These are phyloP conservation scores for Heliconius charithonia DNA, from an alignment of 2,888 invertebrate species.

Conservation along the genomic window DNA sequence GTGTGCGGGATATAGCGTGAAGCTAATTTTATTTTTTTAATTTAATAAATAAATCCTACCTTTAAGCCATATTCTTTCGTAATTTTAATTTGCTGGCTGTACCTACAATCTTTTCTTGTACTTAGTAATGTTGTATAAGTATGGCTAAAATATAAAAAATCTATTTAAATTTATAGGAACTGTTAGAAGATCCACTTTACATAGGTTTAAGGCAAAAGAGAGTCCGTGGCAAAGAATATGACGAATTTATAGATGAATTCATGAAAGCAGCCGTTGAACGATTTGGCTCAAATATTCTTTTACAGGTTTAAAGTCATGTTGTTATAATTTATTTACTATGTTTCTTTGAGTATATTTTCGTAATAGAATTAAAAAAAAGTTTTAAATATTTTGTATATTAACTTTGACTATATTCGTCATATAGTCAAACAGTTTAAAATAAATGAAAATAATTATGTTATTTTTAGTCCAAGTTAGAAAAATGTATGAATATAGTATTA, in stretches of 20 bases:
- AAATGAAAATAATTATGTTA: too few species aligned
- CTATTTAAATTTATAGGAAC: constrained; percentile 78
- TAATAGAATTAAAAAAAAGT: not conserved
- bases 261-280: constrained; percentile 95
- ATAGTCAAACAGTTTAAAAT: too few species aligned
- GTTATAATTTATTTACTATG: not conserved
- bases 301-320: constrained; percentile 80
- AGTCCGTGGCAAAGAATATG: constrained; percentile 93
- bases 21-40: too few species aligned
- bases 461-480: too few species aligned
- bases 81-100: not conserved
- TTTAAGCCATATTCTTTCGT: not conserved
- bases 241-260: constrained; percentile 97
- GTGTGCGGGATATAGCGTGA: too few species aligned
- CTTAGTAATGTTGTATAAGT: not conserved
- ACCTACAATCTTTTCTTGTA: too few species aligned
- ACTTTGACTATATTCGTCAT: too few species aligned
- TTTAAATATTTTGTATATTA: too few species aligned
- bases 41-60: too few species aligned
- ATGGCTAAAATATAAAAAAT: not conserved
- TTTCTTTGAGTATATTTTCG: not conserved
- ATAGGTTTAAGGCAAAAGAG: constrained; percentile 95
- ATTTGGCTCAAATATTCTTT: constrained; percentile 93
- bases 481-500: too few species aligned
- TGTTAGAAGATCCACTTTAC: constrained; percentile 96